Percentiles rank a stretch among this genome's conserved stretches.
phyloP scores from a whole-genome alignment of 2,888 invertebrate genomes.

The Beris morrisii region DNA sequence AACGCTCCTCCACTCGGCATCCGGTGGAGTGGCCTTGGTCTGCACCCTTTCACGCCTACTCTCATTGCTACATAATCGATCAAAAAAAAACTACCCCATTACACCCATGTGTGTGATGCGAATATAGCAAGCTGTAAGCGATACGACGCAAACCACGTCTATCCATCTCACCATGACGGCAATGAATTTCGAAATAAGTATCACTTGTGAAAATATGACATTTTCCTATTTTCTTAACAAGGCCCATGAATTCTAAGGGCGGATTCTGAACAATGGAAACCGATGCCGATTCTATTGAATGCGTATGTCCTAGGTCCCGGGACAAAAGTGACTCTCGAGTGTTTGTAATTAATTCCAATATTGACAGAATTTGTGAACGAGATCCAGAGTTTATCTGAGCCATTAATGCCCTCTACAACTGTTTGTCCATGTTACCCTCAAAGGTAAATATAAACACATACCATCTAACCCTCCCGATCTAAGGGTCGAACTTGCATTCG shows the following conservation, averaged over 20 bases:
- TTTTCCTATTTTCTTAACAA: slow-evolving; percentile 16
- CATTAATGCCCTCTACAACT: slow-evolving; percentile 20
- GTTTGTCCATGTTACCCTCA: slow-evolving; percentile 26
- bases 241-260: not conserved
- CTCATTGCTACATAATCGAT: slow-evolving; percentile 33
- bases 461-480: not conserved
- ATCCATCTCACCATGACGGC: slow-evolving; percentile 32
- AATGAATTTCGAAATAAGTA: slow-evolving; percentile 33
- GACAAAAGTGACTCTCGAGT: slow-evolving; percentile 25
- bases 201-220: slow-evolving; percentile 36
- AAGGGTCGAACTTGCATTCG: slow-evolving; percentile 9
- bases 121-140: slow-evolving; percentile 7
- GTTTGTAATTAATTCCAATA: slow-evolving; percentile 38
- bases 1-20: not conserved
- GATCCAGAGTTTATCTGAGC: slow-evolving; percentile 22
- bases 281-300: not conserved
- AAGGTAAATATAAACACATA: not conserved
- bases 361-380: slow-evolving; percentile 34
- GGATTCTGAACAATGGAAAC: not conserved
- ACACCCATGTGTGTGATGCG: slow-evolving; percentile 13
- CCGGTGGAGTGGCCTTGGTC: not conserved
- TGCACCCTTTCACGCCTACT: slow-evolving; percentile 26
- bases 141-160: slow-evolving; percentile 12
- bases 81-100: slow-evolving; percentile 34
- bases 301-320: not conserved